These are phyloP conservation scores for Sebastes minor DNA, from an alignment of 2,797 vertebrate genomes.

Conservation along the genomic window DNA sequence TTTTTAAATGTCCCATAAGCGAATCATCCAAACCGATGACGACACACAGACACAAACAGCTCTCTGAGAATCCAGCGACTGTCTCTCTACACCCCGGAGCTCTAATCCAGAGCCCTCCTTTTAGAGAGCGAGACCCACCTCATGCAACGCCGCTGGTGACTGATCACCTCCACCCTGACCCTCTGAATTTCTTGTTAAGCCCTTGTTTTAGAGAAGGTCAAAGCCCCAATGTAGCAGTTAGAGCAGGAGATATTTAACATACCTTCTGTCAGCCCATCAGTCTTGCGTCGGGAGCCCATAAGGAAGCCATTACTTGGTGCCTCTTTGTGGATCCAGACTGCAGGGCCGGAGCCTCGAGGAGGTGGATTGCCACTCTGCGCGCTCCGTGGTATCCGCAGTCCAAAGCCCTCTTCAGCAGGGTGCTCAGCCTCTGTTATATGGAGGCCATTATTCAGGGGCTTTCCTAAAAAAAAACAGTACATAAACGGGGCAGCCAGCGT, in stretches of 20 bases:
- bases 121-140: constrained; percentile 57
- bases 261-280: constrained; percentile 88
- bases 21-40: constrained; percentile 3
- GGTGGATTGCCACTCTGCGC: constrained; percentile 69
- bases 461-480: constrained; percentile 52
- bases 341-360: constrained; percentile 66
- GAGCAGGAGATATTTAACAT: constrained; percentile 87
- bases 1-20: not conserved
- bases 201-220: constrained; percentile 81
- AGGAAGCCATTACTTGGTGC: constrained; percentile 88
- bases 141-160: constrained; percentile 70
- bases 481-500: constrained; percentile 57
- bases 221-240: constrained; percentile 83
- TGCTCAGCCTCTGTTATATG: constrained; percentile 74
- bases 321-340: constrained; percentile 75
- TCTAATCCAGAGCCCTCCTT: constrained; percentile 41
- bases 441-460: constrained; percentile 73
- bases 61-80: constrained; percentile 34
- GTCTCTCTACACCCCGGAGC: constrained; percentile 44
- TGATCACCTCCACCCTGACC: constrained; percentile 81
- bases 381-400: constrained; percentile 76
- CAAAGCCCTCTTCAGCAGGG: constrained; percentile 73
- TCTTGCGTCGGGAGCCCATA: constrained; percentile 84
- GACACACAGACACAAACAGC: constrained; percentile 3
- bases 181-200: constrained; percentile 81